Base-by-base conservation (phyloP, 2,888 invertebrate species). In the Catocala sponsa region DNA sequence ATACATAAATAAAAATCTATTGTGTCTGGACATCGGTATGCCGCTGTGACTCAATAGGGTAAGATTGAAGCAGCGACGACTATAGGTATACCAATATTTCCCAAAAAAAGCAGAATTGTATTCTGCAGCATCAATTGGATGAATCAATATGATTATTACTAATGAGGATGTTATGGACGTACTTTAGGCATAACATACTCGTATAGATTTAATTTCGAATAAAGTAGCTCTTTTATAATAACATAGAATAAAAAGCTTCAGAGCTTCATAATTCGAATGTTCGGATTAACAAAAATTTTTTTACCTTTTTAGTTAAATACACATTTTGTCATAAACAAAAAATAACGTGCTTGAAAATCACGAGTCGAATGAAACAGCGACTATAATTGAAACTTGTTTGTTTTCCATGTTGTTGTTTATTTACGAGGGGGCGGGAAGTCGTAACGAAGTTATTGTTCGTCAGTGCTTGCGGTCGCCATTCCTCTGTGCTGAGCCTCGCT, bases 381-480 rank as follows among this genome's bases (percentile, higher is more conserved):
- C 63, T 60, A 65, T 72, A 72, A 70, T 68, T 73, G 65, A 70
- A 74, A 78, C 69, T 71, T 68, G 73, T 76, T 82, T 80, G 74
- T 76, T 78, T 76, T 75, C 74, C 74, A 80, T 82, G 78, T 80
- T 82, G 78, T 81, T 84, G 80, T 82, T 82, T 84, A 83, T 86
- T 82, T 78, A 78, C 70, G 69, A 76, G 76, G 70, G 75, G 72
- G 61, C 68, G 60, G 74, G 74, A 69, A 76, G 72, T 74, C 68
- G 54, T 81, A 82, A 81, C 73, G 72, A 83, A 84, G 81, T 86
- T 87, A 85, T 84, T 85, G 85, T 84, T 82, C 73, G 78, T 76
- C 70, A 72, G 51, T 64, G 63, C 63, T 68, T 70, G 72, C 59
- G 72, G 75, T 69, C 69, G 62, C 59, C 60, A 54, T 56, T 68